Evolutionary conservation across 2,888 invertebrate species (phyloP), one percentile per base, ranked within the genome.

Genomic region (Ormyrus nitidulus): DNA sequence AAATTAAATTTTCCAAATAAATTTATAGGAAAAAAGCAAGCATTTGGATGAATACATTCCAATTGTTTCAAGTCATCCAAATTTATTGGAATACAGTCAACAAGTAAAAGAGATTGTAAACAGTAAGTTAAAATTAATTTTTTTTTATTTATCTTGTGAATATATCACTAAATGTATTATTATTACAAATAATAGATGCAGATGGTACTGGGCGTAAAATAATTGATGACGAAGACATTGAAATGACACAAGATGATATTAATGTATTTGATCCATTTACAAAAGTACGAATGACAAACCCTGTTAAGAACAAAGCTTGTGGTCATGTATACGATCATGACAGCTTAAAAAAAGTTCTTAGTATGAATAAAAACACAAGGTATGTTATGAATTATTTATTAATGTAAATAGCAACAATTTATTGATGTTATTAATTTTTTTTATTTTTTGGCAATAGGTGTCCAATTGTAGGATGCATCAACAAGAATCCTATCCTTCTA

Each of bases 181-280:
- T 59, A 62, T 78, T 66, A 34, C 62, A 13, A 19, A 73, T 61
- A 54, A 73, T 9, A 78, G 82, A 59, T 66, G 66, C 48, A 10
- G 79, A 82, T 61, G 78, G 65, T 6, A 62, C 34, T 8, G 69
- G 49, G 4, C 79, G 83, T 19, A 19, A 19, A 19, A 19, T 19
- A 19, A 19, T 19, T 3, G 46, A 49, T 2, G 88, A 87, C 7
- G 85, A 85, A 44, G 88, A 89, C 34, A 56, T 90, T 44, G 84
- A 84, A 72, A 64, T 89, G 51, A 85, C 85, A 6, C 77, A 85
- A 10, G 84, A 79, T 2, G 80, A 83, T 0, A 70, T 89, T 13
- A 90, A 86, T 77, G 79, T 87, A 5, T 88, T 90, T 11, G 90
- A 90, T 84, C 90, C 90, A 49, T 88, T 90, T 62, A 85, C 88